Evolutionary conservation across 2,113 vertebrate genomes (phyloP), one percentile per base, ranked within the genome.

Genomic region (Paramisgurnus dabryanus): DNA sequence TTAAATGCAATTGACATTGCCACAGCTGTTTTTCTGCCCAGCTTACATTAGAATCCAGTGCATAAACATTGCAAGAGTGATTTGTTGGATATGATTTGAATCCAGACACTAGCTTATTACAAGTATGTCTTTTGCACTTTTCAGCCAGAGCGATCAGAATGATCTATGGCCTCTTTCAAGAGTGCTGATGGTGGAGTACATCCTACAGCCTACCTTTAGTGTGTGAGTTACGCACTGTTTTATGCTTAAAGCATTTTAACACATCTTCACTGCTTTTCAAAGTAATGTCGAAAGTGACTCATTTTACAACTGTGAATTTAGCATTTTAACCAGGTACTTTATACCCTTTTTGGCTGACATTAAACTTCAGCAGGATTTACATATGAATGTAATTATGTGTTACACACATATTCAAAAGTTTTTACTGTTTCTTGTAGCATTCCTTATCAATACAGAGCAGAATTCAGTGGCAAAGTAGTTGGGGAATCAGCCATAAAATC

Each of bases 401-500:
- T 5, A 17, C 43, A 15, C 18, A 7, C 47, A 61, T 34, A 53
- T 11, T 66, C 22, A 10, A n/a, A 65, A 70, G 3, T 6, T 43
- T 50, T 67, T 1, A 17, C 1, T 34, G 7, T 53, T 60, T 65
- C 7, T 13, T 68, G 13, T 67, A 87, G 79, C 47, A 8, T 3
- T 8, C 34, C 11, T 0, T 13, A 45, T 0, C 60, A 80, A 3
- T 81, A 53, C 43, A 79, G 64, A 63, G 85, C 89, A 0, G 91
- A 91, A 86, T 98, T 97, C 88, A 91, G 95, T 1, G 96, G 97
- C 49, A 68, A 82, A 6, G 95, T 98, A 87, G 89, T 91, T 58
- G 96, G 96, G 0, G 97, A 99, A 83, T 93, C 94, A 0, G 95
- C 94, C 81, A 95, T 96, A 94, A 92, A 84, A 15, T 87, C 17